Evolutionary conservation across 2,113 vertebrate genomes (phyloP).

Genomic region (Aleadryas rufinucha): DNA sequence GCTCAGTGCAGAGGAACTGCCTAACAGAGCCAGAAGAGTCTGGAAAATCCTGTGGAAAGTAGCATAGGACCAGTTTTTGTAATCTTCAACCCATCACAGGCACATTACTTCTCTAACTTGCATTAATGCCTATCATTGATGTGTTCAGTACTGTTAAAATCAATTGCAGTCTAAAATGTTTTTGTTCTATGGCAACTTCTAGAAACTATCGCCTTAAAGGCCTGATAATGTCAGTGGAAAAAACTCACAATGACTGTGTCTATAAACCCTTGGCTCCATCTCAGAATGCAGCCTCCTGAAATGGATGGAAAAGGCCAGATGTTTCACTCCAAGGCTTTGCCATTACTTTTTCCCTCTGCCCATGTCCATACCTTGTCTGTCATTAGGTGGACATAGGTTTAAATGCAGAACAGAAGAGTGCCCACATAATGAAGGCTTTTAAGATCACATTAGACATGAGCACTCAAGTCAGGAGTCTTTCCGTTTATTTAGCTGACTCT

Average conservation of each 20-base stretch:
- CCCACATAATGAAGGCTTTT: background rate
- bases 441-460: background rate
- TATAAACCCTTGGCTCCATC: background rate
- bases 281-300: background rate
- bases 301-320: background rate
- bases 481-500: background rate
- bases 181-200: background rate
- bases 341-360: background rate
- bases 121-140: background rate
- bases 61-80: background rate
- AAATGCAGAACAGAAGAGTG: background rate
- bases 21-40: background rate
- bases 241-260: background rate
- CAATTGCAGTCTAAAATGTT: background rate
- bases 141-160: background rate
- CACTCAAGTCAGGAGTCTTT: background rate
- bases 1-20: background rate
- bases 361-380: background rate
- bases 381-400: background rate
- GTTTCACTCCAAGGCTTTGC: background rate
- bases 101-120: background rate
- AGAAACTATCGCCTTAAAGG: background rate
- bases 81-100: background rate
- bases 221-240: background rate
- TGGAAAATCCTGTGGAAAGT: background rate